Base-by-base conservation (phyloP, 2,888 invertebrate species). In the Macrosiphum euphorbiae region DNA sequence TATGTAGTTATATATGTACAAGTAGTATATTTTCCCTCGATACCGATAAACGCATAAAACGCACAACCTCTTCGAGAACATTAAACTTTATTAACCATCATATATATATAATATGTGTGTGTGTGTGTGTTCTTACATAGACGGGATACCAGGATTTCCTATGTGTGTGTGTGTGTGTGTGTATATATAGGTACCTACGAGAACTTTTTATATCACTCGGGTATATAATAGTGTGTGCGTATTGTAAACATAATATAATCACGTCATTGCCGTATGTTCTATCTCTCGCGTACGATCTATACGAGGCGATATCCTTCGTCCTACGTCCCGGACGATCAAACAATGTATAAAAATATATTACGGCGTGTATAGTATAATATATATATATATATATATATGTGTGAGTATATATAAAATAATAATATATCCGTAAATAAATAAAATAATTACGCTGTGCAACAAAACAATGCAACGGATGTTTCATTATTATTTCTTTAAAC, bases 51-150 rank as follows among this genome's bases (percentile, higher is more conserved):
- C 92, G 92, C 88, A 88, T 92, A 92, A 88, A 92, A 88, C 78
- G 90, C 86, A 47, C 87, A 50, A 78, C 88, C 92, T 67, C 88
- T 44, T 41, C 41, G 61, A 87, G 88, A 92, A 92, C 88, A 92
- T 92, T 88, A 92, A 92, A 92, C 92, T 92, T 92, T 92, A 92
- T 92, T 92, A 92, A 92, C 92, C 88, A 55, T 88, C 88, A 86
- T 47, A 52, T 67, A 67, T 61, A 85, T 44, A 52, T 24, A n/a
- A 24, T 52, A 52, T 16, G 11, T 58, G 10, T 44, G 10, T 41
- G 52, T 8, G 58, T n/a, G 35, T 88, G 20, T 55, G 26, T 44
- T 13, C 35, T 41, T 55, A 26, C 26, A 52, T 24, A 55, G 26
- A 35, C 58, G 78, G 78, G 78, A 78, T 78, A 35, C 35, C 78